Evolutionary conservation across 2,888 invertebrate species (phyloP), one percentile per base, ranked within the genome.

Genomic region (Drosophila mettleri): DNA sequence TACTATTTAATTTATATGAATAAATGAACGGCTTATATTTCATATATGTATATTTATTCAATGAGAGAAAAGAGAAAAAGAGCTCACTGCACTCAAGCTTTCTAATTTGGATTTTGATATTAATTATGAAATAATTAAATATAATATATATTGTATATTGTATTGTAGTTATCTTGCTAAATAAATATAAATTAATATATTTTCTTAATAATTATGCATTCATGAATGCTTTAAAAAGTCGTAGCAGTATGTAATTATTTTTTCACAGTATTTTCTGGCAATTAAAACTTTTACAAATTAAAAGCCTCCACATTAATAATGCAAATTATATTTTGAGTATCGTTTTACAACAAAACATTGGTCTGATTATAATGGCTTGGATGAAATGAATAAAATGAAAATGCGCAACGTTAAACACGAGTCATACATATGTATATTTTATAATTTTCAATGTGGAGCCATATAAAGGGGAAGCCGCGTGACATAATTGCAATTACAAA

Each of bases 401-500:
- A 38, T 18, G 29, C 12, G 20, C 20, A 9, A 34, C 22, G 46
- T 48, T 16, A 14, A 58, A 38, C 51, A 51, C 29, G 29, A 58
- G 22, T 59, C 34, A 43, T 60, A 33, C 59, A 59, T 33, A 29
- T 60, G 41, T 29, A 62, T 41, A 62, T 62, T 29, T 49, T 48
- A 38, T 16, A 46, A 27, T 61, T 61, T 62, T 49, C 38, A 43
- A 51, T 58, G 70, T 65, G 54, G 63, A 46, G 81, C 72, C 60
- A 66, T 66, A 16, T 24, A 64, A 75, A 62, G 16, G 45, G 18
- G 41, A 18, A 51, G 46, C 57, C 46, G 39, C 22, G 57, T 73
- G 78, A 77, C 80, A 78, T 83, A 78, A 80, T 78, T 80, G 84
- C 78, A 86, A 82, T 82, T 86, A 82, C 73, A 78, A 78, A 69